These are phyloP conservation scores for Paraescarpia echinospica DNA, from an alignment of 1,140 invertebrate genomes.

Conservation along the genomic window DNA sequence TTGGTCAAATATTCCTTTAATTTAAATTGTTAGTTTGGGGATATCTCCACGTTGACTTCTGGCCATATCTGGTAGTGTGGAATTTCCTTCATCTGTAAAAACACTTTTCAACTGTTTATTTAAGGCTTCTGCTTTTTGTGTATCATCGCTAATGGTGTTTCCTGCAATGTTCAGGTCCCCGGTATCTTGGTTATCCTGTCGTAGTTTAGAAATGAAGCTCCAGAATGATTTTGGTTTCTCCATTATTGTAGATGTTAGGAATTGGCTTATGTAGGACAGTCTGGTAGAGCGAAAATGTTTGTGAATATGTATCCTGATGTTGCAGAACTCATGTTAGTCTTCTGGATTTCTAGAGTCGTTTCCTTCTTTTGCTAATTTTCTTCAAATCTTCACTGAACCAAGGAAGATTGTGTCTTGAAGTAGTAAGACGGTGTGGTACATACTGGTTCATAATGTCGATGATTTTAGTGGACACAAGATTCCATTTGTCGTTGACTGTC, in stretches of 20 bases:
- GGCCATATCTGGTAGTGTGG: not conserved
- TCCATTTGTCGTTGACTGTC: not conserved
- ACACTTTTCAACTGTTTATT: not conserved
- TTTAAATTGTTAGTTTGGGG: not conserved
- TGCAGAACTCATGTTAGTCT: too few species aligned
- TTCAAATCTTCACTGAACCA: not conserved
- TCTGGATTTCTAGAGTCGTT: not conserved
- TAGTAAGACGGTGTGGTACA: not conserved
- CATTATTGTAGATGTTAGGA: too few species aligned
- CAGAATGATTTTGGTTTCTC: too few species aligned
- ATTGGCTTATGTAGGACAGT: too few species aligned
- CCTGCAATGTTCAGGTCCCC: too few species aligned
- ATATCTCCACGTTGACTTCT: not conserved
- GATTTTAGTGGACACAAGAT: not conserved
- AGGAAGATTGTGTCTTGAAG: not conserved
- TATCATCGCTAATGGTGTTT: not conserved
- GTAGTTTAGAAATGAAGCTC: too few species aligned
- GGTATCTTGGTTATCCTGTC: too few species aligned
- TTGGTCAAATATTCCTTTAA: not conserved
- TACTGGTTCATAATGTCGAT: not conserved
- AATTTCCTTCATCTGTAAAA: not conserved
- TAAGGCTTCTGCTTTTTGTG: not conserved
- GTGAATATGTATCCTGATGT: too few species aligned
- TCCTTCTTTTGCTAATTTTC: not conserved
- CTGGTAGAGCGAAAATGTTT: too few species aligned